A percentile compares a stretch with the other conserved stretches of the same genome.
Evolutionary conservation across 2,797 vertebrate species (phyloP).

Genomic region (Manis pentadactyla): DNA sequence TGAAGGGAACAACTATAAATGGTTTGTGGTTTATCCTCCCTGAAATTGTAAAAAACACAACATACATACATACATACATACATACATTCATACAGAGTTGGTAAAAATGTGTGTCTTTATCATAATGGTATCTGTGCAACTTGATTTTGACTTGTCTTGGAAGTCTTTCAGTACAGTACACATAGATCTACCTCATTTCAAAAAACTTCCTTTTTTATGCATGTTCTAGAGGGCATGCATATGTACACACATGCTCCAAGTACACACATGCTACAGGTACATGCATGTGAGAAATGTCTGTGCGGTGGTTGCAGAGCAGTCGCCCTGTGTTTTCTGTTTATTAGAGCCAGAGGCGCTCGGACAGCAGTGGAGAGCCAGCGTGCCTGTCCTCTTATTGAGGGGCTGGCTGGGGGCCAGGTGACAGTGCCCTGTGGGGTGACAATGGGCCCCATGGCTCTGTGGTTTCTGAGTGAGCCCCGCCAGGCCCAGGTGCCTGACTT

Average conservation of each 20-base stretch:
- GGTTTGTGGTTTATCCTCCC: background rate
- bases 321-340: accelerated
- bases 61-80: too few species aligned
- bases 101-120: accelerated
- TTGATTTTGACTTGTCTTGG: too few species aligned
- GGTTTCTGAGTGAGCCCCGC: background rate
- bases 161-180: accelerated
- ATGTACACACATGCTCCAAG: accelerated
- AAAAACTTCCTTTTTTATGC: accelerated
- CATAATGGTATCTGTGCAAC: accelerated
- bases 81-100: background rate
- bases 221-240: accelerated
- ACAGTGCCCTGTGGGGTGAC: accelerated
- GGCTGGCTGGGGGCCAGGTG: background rate
- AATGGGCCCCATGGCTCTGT: background rate
- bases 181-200: accelerated
- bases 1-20: background rate
- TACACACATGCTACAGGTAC: accelerated
- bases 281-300: accelerated
- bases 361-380: accelerated
- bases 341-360: background rate
- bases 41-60: background rate
- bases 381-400: accelerated
- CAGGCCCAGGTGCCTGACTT: accelerated
- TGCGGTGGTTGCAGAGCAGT: accelerated